Evolutionary conservation across 2,888 invertebrate genomes (phyloP), one percentile per base, ranked within the genome.

Genomic region (Chesias legatella): DNA sequence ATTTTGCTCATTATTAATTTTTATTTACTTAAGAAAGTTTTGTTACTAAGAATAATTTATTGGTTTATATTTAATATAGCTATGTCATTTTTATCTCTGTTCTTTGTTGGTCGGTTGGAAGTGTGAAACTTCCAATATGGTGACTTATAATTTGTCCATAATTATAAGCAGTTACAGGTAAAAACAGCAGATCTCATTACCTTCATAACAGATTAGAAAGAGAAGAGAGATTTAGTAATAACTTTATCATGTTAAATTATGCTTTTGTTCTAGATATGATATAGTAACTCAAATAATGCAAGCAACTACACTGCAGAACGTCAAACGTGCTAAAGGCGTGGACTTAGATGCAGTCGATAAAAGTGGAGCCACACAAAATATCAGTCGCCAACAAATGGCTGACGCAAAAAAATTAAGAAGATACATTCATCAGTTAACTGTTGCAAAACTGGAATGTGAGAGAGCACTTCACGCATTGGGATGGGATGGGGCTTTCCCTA

Each of bases 261-360:
- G n/a, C n/a, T n/a, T 24, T 10, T 33, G 49, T 38, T 65, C 28
- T 65, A 94, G 94, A 53, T 94, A 94, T 61, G 95, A 95, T 62
- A 95, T 97, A 55, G 94, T 97, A 3, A 95, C 94, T 28, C 97
- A 97, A 89, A 94, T 97, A 58, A 96, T 97, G 94, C 96, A 97
- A 89, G 96, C 96, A 0, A 96, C 97, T 8, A 95, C 96, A 1
- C 90, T 96, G 53, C 95, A 96, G 80, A 97, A 96, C 70, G 89
- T 97, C 46, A 96, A 96, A 79, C 90, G 95, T 58, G 93, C 95
- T 4, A 94, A 95, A 84, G 96, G 95, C 29, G 85, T 93, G 24
- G 93, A 94, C 63, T 85, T 91, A 25, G 94, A 94, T 53, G 67
- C 78, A 0, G 78, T 75, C 21, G 89, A 89, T 30, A 90, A 90